Conservation (phyloP, 2,888 invertebrate genomes). For the Argyresthia goedartella region DNA sequence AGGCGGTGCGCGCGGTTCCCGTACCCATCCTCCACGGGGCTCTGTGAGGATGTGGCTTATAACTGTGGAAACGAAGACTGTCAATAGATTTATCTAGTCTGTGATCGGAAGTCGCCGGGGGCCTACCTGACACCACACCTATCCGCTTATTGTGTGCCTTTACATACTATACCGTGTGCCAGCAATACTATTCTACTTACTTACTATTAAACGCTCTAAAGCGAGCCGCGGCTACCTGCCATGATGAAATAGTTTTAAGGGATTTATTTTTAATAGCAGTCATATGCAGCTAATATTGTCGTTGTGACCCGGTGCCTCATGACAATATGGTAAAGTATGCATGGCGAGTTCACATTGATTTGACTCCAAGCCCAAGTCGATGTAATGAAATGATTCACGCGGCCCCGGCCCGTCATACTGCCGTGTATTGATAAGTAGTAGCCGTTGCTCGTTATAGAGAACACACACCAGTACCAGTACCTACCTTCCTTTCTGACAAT, state of each 20-base stretch:
- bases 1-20: too few species aligned
- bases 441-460: conserved; percentile 41
- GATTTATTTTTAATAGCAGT: neutral
- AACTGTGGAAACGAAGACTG: too few species aligned
- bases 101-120: too few species aligned
- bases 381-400: neutral
- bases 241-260: neutral
- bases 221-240: neutral
- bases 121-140: too few species aligned
- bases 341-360: conserved; percentile 4
- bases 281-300: too few species aligned
- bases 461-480: too few species aligned
- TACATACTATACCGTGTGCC: too few species aligned
- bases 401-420: neutral
- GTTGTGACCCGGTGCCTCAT: too few species aligned
- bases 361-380: conserved; percentile 2
- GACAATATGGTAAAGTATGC: conserved; percentile 5
- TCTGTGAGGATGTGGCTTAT: too few species aligned
- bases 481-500: conserved; percentile 68
- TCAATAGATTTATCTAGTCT: too few species aligned
- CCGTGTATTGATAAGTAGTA: neutral
- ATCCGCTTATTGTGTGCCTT: conserved; percentile 70
- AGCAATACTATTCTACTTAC: conserved; percentile 24
- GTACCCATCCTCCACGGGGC: too few species aligned
- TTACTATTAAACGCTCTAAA: conserved; percentile 27